Base-by-base conservation (phyloP, 1,140 invertebrate genomes). In the Drosophila ercepeae region DNA sequence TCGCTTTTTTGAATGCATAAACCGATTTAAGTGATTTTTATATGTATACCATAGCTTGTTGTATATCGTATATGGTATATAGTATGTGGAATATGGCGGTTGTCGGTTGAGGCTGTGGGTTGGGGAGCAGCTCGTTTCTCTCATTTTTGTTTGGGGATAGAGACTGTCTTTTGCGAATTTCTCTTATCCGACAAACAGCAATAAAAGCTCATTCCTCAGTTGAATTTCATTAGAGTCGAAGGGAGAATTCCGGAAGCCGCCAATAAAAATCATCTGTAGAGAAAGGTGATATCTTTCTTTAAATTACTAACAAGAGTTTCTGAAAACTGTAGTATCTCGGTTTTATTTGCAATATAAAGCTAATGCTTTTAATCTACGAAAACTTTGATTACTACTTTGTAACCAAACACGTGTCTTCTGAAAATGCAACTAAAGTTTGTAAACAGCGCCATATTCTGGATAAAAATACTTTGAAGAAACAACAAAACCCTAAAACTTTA, bases 1-100 rank as follows among this genome's bases (percentile, higher is more conserved):
- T 67, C 64, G 21, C 11, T 67, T 67, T 53, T 67, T 58, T 75
- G 70, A 57, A 68, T 74, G 51, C 60, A 68, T 36, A 11, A 48
- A 68, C 29, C 1, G 44, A 50, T 23, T 11, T 3, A 21, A 27
- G 29, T 13, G 21, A 9, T 13, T 67, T 32, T 19, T 42, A 34
- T 68, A 25, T 57, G n/a, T 46, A 42, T 41, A 48, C 23, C n/a
- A n/a, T n/a, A n/a, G n/a, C n/a, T n/a, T n/a, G n/a, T n/a, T n/a
- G n/a, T n/a, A 23, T 44, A 32, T 11, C 9, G 23, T 14, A 14
- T 2, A 27, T 18, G 49, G 13, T 23, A 32, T 32, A 5, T 39
- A 4, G 29, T 27, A 39, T 14, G 25, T 45, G 32, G 9, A 14
- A 14, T 48, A 14, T 34, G 32, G 42, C 11, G 45, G 23, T 19